A percentile compares a stretch with the other conserved stretches of the same genome.
Conservation (phyloP, 1,140 invertebrate genomes). For the Capitella teleta region DNA sequence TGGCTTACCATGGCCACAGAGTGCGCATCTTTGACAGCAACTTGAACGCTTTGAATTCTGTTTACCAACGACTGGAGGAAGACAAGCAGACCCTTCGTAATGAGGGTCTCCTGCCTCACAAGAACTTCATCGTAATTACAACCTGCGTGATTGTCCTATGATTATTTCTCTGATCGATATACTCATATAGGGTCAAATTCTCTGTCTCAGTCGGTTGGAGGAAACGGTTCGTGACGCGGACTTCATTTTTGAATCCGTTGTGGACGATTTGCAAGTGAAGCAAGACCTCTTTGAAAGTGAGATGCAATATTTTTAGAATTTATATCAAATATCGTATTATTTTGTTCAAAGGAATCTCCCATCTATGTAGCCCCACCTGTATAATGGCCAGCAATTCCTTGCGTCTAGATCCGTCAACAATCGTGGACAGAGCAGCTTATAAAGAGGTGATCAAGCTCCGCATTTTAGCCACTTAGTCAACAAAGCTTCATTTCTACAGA, state of each 20-base stretch:
- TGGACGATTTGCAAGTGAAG: slow-evolving; percentile 42
- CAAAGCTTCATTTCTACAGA: slow-evolving; percentile 26
- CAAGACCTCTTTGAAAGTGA: slow-evolving; percentile 43
- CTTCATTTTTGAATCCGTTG: slow-evolving; percentile 43
- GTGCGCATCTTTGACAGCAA: slow-evolving; percentile 43
- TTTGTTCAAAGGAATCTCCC: slow-evolving; percentile 31
- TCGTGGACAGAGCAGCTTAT: slow-evolving; percentile 27
- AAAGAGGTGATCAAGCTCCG: slow-evolving; percentile 29
- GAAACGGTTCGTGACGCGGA: slow-evolving; percentile 43
- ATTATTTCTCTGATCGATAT: too few species aligned
- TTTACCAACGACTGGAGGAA: slow-evolving; percentile 36
- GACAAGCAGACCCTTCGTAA: slow-evolving; percentile 37
- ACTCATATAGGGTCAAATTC: slow-evolving; percentile 39
- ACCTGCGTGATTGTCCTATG: background rate
- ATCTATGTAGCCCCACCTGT: slow-evolving; percentile 32
- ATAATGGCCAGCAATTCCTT: slow-evolving; percentile 41
- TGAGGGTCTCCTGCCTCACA: slow-evolving; percentile 39
- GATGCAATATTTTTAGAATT: too few species aligned
- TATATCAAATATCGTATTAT: background rate
- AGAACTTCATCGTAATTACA: slow-evolving; percentile 38
- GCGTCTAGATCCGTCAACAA: slow-evolving; percentile 30
- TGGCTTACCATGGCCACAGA: slow-evolving; percentile 46
- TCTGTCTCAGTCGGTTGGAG: slow-evolving; percentile 42
- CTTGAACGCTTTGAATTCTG: slow-evolving; percentile 31
- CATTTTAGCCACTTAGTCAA: too few species aligned